Evolutionary conservation across 2,888 invertebrate genomes (phyloP).

Genomic region (Elegia similella): DNA sequence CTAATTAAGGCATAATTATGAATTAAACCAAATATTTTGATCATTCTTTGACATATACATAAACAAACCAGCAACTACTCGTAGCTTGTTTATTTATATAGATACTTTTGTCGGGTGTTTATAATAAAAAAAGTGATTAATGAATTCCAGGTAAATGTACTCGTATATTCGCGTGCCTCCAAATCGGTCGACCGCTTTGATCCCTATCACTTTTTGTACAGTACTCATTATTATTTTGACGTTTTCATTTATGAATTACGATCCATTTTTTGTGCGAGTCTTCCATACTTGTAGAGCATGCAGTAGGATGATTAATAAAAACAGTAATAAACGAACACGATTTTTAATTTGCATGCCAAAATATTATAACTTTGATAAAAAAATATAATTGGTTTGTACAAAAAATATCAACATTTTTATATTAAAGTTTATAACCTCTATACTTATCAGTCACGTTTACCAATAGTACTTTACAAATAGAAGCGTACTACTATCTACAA

Average conservation of each 20-base stretch:
- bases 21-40: no score
- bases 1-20: no score
- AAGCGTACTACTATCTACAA: no score
- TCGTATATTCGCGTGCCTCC: background rate
- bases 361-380: no score
- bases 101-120: background rate
- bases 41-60: background rate
- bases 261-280: background rate
- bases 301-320: background rate
- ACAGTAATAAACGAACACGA: background rate
- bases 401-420: no score
- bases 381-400: no score
- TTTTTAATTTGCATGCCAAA: background rate
- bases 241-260: conserved; percentile 1
- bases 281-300: background rate
- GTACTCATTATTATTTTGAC: conserved; percentile 1
- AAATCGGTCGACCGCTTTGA: background rate
- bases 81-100: background rate
- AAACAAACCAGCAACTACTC: background rate
- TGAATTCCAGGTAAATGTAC: background rate
- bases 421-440: no score
- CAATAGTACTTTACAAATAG: no score
- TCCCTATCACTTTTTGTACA: conserved; percentile 2
- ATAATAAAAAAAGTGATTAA: conserved; percentile 1
- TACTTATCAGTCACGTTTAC: no score